A percentile compares a stretch with the other conserved stretches of the same genome.
phyloP scores from a whole-genome alignment of 1,140 invertebrate genomes.

The Myzus persicae region DNA sequence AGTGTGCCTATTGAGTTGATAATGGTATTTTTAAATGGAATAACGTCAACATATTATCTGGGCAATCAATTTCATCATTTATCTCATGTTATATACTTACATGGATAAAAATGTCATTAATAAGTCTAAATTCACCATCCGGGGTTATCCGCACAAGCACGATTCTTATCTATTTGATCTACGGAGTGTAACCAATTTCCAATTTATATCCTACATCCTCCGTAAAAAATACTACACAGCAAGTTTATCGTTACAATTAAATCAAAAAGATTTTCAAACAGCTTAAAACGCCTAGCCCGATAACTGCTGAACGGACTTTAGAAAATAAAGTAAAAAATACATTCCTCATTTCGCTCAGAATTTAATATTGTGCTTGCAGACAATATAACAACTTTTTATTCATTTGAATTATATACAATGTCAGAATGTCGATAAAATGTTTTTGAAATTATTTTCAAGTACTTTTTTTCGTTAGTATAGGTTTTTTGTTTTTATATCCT shows the following conservation, averaged over 20 bases:
- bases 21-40: background rate
- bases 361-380: background rate
- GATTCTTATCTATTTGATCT: background rate
- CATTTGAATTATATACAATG: background rate
- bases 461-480: background rate
- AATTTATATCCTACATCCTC: background rate
- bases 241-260: conserved; percentile 36
- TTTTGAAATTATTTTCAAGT: background rate
- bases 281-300: background rate
- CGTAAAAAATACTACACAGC: background rate
- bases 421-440: background rate
- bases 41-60: background rate
- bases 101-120: background rate
- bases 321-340: background rate
- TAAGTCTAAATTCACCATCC: background rate
- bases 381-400: background rate
- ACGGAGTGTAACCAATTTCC: background rate
- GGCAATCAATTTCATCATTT: background rate
- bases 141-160: background rate
- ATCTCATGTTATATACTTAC: background rate
- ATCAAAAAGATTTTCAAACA: conserved; percentile 5
- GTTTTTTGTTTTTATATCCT: background rate
- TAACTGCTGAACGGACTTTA: background rate
- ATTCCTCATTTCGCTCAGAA: background rate
- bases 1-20: background rate